Evolutionary conservation across 2,797 vertebrate genomes (phyloP).

Genomic region (Sebastes itinus): DNA sequence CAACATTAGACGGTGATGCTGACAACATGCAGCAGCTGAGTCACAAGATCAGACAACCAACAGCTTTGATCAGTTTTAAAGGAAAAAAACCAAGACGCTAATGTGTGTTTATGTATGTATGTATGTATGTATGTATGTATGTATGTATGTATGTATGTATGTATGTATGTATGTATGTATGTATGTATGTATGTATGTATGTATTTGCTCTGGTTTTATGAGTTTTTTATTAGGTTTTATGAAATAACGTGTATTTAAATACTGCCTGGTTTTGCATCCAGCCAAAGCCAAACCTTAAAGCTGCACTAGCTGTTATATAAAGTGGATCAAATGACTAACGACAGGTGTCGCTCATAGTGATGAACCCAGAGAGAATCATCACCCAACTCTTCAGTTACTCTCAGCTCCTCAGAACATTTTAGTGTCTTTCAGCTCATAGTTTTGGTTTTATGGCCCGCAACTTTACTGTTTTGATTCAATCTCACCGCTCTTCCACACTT

Average conservation of each 20-base stretch:
- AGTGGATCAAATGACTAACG: neutral
- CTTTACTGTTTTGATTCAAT: neutral
- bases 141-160: no score
- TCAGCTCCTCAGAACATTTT: neutral
- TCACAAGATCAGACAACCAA: constrained; percentile 21
- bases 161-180: neutral
- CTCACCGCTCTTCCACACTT: neutral
- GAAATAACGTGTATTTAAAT: neutral
- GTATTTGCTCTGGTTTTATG: neutral
- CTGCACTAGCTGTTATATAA: neutral
- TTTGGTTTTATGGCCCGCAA: fast-evolving
- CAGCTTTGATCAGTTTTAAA: constrained; percentile 24
- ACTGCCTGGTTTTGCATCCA: neutral
- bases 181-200: neutral
- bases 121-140: neutral
- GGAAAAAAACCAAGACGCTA: neutral
- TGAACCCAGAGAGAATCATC: neutral
- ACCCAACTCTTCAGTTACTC: neutral
- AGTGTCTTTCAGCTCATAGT: neutral
- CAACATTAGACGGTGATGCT: neutral
- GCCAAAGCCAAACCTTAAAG: neutral
- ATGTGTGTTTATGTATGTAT: no score
- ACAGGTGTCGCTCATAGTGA: neutral
- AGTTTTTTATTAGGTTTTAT: no score
- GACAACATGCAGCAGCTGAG: constrained; percentile 10